A percentile compares a stretch with the other conserved stretches of the same genome.
Evolutionary conservation across 2,113 vertebrate genomes (phyloP).

Genomic region (Rhegmatorhina hoffmannsi): DNA sequence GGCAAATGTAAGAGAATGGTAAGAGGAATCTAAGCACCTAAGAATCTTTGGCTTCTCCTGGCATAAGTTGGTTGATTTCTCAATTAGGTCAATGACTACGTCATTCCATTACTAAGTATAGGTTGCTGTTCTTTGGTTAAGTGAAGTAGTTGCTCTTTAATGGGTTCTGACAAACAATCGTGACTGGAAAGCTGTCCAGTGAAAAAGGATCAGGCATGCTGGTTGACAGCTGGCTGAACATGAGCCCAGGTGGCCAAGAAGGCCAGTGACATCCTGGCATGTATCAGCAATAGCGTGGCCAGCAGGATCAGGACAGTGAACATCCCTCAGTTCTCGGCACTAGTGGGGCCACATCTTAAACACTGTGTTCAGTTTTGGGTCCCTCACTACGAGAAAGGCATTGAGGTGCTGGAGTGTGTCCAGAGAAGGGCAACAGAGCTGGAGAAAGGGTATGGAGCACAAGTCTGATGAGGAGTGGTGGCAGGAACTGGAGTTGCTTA

Average conservation of each 20-base stretch:
- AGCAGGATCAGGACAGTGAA: not conserved
- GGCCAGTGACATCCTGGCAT: not conserved
- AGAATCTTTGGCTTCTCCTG: not conserved
- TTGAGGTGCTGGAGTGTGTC: fast-evolving
- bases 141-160: not conserved
- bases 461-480: not conserved
- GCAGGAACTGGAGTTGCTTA: not conserved
- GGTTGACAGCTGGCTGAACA: not conserved
- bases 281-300: not conserved
- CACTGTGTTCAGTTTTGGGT: not conserved
- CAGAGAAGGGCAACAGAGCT: not conserved
- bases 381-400: not conserved
- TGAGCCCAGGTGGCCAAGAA: fast-evolving
- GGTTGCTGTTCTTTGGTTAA: not conserved
- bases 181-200: not conserved
- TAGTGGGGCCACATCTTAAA: not conserved
- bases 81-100: not conserved
- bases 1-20: not conserved
- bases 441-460: not conserved
- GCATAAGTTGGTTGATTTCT: not conserved
- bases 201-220: not conserved
- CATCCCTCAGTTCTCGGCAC: fast-evolving
- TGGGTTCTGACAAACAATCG: not conserved
- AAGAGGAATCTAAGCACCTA: not conserved
- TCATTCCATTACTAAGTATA: constrained; percentile 35